Percentiles rank a stretch among this genome's conserved stretches.
These are phyloP conservation scores for Nephrotoma appendiculata DNA, from an alignment of 2,888 invertebrate species.

Conservation along the genomic window DNA sequence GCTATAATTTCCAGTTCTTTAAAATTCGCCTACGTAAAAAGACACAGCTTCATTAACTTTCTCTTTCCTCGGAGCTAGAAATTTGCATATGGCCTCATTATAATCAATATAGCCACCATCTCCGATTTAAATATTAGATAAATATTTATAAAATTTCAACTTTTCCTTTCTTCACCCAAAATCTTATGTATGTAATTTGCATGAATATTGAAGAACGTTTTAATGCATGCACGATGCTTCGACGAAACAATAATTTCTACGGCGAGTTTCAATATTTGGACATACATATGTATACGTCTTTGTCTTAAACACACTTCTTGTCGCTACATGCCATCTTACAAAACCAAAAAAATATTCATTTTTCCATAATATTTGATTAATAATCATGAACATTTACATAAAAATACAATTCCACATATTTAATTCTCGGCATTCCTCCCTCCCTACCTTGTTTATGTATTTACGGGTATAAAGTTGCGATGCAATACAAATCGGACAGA, in stretches of 20 bases:
- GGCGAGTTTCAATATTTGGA: not conserved
- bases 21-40: not conserved
- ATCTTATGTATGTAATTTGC: not conserved
- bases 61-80: not conserved
- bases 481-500: not conserved
- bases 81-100: not conserved
- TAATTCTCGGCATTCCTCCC: not conserved
- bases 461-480: not conserved
- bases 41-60: not conserved
- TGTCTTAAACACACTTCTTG: not conserved
- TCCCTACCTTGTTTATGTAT: not conserved
- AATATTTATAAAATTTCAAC: not conserved
- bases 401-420: not conserved
- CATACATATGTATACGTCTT: not conserved
- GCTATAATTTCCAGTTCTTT: not conserved
- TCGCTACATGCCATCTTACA: not conserved
- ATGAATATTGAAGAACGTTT: not conserved
- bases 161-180: not conserved
- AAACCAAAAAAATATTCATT: not conserved
- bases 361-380: not conserved
- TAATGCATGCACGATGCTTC: not conserved
- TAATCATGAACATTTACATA: not conserved
- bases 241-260: not conserved
- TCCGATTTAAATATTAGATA: not conserved
- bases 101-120: not conserved